Percentiles rank a stretch among this genome's conserved stretches.
Evolutionary conservation across 1,140 invertebrate species (phyloP).

Genomic region (Myzus persicae): DNA sequence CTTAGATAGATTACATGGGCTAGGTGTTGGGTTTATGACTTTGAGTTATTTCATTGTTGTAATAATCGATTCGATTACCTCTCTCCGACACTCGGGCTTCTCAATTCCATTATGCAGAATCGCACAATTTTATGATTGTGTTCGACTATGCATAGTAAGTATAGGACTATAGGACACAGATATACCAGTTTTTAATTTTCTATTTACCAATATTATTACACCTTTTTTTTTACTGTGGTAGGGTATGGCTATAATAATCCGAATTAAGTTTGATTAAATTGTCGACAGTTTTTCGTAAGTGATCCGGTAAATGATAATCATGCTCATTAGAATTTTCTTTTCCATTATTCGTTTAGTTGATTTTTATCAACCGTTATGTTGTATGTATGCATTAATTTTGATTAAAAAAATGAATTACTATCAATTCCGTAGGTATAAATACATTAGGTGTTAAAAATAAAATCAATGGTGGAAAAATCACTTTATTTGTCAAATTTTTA

Average conservation of each 20-base stretch:
- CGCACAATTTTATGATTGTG: neutral
- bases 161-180: no score
- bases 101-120: neutral
- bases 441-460: no score
- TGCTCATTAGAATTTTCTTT: neutral
- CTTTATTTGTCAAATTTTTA: no score
- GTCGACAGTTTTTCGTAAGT: neutral
- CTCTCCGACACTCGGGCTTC: neutral
- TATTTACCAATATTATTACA: neutral
- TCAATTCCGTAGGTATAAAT: neutral
- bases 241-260: neutral
- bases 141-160: neutral
- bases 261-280: neutral
- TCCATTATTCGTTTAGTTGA: neutral
- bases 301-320: neutral
- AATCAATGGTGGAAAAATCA: no score
- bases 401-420: neutral
- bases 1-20: neutral
- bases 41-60: neutral
- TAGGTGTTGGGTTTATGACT: neutral
- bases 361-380: neutral
- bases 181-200: no score
- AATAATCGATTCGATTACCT: neutral
- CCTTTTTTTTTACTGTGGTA: neutral
- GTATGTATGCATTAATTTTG: neutral